These are phyloP conservation scores for Diplosoma virens DNA, from an alignment of 23 tunicate genomes.

Conservation along the genomic window DNA sequence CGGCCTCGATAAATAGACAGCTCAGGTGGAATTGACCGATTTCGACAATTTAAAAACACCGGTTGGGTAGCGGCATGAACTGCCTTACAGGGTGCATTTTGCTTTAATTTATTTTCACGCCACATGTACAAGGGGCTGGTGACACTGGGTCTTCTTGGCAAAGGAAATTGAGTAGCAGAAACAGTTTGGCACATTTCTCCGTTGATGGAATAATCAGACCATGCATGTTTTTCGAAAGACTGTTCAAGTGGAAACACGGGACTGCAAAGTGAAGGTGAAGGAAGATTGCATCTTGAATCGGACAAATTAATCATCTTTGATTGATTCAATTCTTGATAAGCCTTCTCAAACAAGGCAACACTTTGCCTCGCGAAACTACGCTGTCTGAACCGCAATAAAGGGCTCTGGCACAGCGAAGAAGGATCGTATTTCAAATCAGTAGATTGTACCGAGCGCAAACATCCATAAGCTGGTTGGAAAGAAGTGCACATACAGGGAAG, in stretches of 20 bases:
- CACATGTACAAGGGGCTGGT: constrained; percentile 41
- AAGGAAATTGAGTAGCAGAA: neutral
- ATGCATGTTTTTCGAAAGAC: neutral
- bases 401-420: neutral
- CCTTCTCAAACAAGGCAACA: constrained; percentile 16
- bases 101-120: constrained; percentile 43
- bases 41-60: neutral
- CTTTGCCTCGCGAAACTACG: constrained; percentile 36
- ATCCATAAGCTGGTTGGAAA: too few relatives aligned
- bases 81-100: neutral
- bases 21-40: neutral
- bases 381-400: constrained; percentile 54
- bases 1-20: constrained; percentile 21
- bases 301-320: too few relatives aligned
- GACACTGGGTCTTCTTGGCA: neutral
- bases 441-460: too few relatives aligned
- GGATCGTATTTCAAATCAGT: too few relatives aligned
- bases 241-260: neutral
- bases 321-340: too few relatives aligned
- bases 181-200: constrained; percentile 10
- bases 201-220: neutral
- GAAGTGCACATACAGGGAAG: too few relatives aligned
- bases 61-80: neutral
- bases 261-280: neutral
- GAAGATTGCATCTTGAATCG: too few relatives aligned